These are phyloP conservation scores for Hirtodrosophila histrioides DNA, from an alignment of 2,888 invertebrate species.

Conservation along the genomic window DNA sequence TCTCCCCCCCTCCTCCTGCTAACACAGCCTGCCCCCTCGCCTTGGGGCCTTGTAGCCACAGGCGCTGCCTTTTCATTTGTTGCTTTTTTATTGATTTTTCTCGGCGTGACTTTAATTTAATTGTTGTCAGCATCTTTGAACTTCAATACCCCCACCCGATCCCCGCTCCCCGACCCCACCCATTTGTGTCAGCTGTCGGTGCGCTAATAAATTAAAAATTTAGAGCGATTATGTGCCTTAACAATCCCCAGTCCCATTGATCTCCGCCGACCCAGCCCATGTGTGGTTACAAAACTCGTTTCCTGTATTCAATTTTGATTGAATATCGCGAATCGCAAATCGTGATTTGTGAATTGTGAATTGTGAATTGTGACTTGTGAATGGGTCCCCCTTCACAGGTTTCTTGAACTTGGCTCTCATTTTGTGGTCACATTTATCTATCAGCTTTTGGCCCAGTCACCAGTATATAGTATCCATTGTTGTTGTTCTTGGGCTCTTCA, in stretches of 20 bases:
- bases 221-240: conserved; percentile 69
- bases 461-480: conserved; percentile 19
- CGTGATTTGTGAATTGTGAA: conserved; percentile 7
- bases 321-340: conserved; percentile 27
- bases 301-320: conserved; percentile 30
- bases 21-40: background rate
- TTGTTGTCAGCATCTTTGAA: conserved; percentile 81
- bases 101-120: conserved; percentile 74
- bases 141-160: conserved; percentile 25
- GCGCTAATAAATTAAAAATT: conserved; percentile 72
- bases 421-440: conserved; percentile 21
- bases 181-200: conserved; percentile 53
- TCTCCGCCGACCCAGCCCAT: conserved; percentile 50
- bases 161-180: background rate
- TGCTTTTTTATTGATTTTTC: conserved; percentile 64
- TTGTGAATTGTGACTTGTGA: conserved; percentile 10
- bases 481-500: conserved; percentile 25
- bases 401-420: conserved; percentile 51
- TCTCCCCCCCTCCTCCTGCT: background rate
- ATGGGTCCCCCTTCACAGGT: conserved; percentile 24
- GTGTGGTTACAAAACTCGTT: conserved; percentile 61
- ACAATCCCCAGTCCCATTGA: conserved; percentile 60
- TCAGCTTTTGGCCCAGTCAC: conserved; percentile 10
- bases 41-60: conserved; percentile 18
- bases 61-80: conserved; percentile 31